Evolutionary conservation across 2,888 invertebrate species (phyloP).

Genomic region (Coelogynopora nodosa): DNA sequence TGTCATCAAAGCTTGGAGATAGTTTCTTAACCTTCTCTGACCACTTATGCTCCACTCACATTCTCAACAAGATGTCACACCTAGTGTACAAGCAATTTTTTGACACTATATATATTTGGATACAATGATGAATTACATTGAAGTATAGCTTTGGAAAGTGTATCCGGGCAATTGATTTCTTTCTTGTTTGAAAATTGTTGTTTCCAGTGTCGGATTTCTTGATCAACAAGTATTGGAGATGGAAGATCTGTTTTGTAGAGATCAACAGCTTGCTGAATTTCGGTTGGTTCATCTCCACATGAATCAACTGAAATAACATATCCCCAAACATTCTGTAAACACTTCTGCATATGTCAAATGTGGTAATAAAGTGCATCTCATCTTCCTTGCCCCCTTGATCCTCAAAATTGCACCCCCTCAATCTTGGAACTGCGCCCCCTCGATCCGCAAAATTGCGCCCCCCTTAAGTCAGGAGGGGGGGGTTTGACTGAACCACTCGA

Average conservation of each 20-base stretch:
- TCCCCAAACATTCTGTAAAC: no score
- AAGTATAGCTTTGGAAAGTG: background rate
- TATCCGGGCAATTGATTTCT: background rate
- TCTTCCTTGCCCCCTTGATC: no score
- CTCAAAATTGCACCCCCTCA: no score
- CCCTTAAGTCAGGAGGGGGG: no score
- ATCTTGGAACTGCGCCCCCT: no score
- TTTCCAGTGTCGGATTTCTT: background rate
- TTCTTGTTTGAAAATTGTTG: background rate
- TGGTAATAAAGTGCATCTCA: no score
- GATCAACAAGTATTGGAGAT: background rate
- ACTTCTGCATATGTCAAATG: no score
- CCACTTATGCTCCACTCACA: background rate
- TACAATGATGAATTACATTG: background rate
- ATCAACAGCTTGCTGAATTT: no score
- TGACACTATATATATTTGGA: background rate
- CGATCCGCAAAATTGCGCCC: no score
- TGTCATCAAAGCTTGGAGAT: background rate
- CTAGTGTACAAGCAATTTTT: background rate
- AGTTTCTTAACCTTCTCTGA: background rate
- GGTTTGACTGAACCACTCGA: no score
- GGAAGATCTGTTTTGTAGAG: background rate
- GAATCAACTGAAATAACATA: no score
- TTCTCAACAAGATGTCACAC: background rate
- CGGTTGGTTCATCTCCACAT: no score